phyloP scores from a whole-genome alignment of 30 jellyfish, hydroid and myxozoan genomes.

The Sanderia malayensis region DNA sequence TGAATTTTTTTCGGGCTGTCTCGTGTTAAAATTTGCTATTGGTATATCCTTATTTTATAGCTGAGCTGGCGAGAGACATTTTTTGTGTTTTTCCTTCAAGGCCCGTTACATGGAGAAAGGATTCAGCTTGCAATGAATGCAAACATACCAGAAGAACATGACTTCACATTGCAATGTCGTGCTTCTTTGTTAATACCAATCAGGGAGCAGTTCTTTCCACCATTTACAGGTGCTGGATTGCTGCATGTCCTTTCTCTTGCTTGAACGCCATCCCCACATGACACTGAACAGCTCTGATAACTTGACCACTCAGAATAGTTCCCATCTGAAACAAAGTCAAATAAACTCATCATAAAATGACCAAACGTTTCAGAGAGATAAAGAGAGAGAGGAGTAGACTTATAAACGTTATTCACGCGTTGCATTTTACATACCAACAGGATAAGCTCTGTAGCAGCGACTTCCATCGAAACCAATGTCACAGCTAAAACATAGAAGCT shows the following conservation, averaged over 20 bases:
- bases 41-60: no score
- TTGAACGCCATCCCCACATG: conserved; percentile 62
- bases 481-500: conserved; percentile 22
- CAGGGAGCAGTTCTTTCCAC: conserved; percentile 43
- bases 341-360: background rate
- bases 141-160: conserved; percentile 8
- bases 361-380: background rate
- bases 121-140: no score
- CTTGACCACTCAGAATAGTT: conserved; percentile 45
- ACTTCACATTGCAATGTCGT: conserved; percentile 9
- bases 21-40: no score
- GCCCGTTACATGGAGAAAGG: no score
- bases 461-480: conserved; percentile 24
- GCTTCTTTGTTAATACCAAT: conserved; percentile 23
- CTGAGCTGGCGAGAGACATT: no score
- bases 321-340: conserved; percentile 25
- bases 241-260: conserved; percentile 43
- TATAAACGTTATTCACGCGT: background rate
- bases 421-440: conserved; percentile 38
- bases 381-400: no score
- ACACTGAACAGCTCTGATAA: conserved; percentile 43
- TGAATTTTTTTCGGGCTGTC: no score
- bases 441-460: conserved; percentile 36
- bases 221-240: conserved; percentile 51
- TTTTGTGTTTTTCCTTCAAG: no score